A percentile compares a stretch with the other conserved stretches of the same genome.
Evolutionary conservation across 2,888 invertebrate genomes (phyloP).

Genomic region (Meliscaeva auricollis): DNA sequence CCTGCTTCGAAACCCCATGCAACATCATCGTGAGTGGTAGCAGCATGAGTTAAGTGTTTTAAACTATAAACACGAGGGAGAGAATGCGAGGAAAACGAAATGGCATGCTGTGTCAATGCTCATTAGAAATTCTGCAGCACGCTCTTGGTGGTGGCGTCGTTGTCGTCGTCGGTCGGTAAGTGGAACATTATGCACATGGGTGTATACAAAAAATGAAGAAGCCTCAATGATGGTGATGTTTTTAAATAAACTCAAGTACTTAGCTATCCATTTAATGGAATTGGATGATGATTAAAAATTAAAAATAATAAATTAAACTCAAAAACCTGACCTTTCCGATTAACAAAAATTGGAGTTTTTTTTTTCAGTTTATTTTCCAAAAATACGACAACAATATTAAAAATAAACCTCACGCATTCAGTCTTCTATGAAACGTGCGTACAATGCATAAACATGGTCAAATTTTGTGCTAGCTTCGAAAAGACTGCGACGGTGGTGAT

Average conservation of each 20-base stretch:
- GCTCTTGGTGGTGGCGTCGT: not conserved
- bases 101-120: slow-evolving; percentile 31
- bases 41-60: slow-evolving; percentile 52
- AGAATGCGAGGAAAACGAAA: not conserved
- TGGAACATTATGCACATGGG: slow-evolving; percentile 48
- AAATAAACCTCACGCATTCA: slow-evolving; percentile 62
- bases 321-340: slow-evolving; percentile 61
- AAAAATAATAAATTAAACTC: not conserved
- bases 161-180: not conserved
- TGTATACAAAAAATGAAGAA: slow-evolving; percentile 17
- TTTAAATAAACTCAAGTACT: not conserved
- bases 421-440: slow-evolving; percentile 41
- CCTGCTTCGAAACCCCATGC: not conserved
- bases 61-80: not conserved
- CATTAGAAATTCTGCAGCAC: slow-evolving; percentile 57
- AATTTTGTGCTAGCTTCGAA: slow-evolving; percentile 24
- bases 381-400: slow-evolving; percentile 29
- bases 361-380: not conserved
- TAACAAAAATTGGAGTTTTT: slow-evolving; percentile 10
- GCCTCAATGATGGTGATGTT: not conserved
- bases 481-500: not conserved
- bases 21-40: not conserved
- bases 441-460: slow-evolving; percentile 62
- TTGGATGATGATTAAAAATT: not conserved
- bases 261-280: slow-evolving; percentile 4